Evolutionary conservation across 2,797 vertebrate species (phyloP).

Genomic region (Pantherophis alleghaniensis): DNA sequence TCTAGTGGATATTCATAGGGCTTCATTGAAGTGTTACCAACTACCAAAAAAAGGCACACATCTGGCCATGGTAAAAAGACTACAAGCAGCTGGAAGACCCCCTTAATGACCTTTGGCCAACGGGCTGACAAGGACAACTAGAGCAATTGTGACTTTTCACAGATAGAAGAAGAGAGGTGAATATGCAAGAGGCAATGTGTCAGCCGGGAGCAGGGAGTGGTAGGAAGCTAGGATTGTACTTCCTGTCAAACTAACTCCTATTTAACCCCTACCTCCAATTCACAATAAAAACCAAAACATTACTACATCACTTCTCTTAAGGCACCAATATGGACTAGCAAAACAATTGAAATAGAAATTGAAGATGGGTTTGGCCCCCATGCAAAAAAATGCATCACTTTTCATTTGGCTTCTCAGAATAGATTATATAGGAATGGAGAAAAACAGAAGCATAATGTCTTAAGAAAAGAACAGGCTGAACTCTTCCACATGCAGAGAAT

Average conservation of each 20-base stretch:
- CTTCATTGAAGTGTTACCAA: not conserved
- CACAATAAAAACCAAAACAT: not conserved
- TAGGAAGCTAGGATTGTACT: not conserved
- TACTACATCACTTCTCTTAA: not conserved
- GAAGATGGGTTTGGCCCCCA: not conserved
- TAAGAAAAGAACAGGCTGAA: conserved; percentile 6
- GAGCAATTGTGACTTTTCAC: not conserved
- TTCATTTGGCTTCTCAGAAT: not conserved
- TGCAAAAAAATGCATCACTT: not conserved
- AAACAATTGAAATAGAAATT: not conserved
- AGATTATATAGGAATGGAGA: not conserved
- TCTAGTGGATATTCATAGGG: not conserved
- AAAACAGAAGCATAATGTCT: not conserved
- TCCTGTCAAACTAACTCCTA: not conserved
- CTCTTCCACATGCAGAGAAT: not conserved
- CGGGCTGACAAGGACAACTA: not conserved
- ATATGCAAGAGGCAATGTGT: not conserved
- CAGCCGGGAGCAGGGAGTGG: not conserved
- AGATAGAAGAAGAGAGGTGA: not conserved
- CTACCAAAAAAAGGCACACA: not conserved
- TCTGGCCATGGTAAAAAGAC: not conserved
- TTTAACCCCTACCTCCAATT: not conserved
- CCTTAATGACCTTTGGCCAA: not conserved
- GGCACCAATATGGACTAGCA: not conserved
- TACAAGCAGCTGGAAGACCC: not conserved